Evolutionary conservation across 1,140 invertebrate species (phyloP).

Genomic region (Bicyclus anynana): DNA sequence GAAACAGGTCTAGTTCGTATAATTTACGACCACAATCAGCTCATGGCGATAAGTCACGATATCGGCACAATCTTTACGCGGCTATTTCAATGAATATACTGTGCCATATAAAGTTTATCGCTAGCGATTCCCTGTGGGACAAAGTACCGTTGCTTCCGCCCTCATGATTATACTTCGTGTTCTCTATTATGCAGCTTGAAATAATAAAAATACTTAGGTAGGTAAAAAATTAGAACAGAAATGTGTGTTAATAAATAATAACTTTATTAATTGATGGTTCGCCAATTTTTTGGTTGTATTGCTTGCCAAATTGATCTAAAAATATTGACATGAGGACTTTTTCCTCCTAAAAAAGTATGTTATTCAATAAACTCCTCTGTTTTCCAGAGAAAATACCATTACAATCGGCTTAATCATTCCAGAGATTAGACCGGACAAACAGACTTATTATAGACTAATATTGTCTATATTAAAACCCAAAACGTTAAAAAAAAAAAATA

Average conservation of each 20-base stretch:
- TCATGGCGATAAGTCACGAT: slow-evolving; percentile 14
- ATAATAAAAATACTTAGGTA: too few species aligned
- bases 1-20: not conserved
- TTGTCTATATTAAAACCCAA: too few species aligned
- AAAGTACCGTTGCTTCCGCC: not conserved
- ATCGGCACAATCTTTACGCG: not conserved
- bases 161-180: not conserved
- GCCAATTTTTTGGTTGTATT: not conserved
- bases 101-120: not conserved
- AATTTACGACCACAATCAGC: not conserved
- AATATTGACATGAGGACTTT: not conserved
- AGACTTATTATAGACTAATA: too few species aligned
- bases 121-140: not conserved
- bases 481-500: too few species aligned
- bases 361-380: too few species aligned
- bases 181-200: too few species aligned
- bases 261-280: not conserved
- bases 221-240: too few species aligned
- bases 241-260: too few species aligned
- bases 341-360: too few species aligned
- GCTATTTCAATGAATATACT: not conserved
- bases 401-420: too few species aligned
- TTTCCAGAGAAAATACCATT: too few species aligned
- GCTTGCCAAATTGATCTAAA: slow-evolving; percentile 11
- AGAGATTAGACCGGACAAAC: too few species aligned